Conservation (phyloP, 2,113 vertebrate species). For the Gopherus flavomarginatus region DNA sequence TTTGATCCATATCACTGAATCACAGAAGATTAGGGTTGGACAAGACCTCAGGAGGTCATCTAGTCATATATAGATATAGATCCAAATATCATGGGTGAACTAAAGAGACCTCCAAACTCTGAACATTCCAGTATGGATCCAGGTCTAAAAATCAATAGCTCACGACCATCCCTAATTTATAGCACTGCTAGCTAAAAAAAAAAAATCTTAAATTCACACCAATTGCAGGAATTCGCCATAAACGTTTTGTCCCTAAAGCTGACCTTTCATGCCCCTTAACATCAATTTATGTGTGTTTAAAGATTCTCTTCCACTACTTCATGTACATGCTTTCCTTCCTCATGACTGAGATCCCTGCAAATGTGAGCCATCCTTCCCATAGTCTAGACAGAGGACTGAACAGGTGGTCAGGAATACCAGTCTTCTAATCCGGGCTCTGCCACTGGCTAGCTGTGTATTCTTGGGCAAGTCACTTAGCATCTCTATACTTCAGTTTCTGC, state of each 20-base stretch:
- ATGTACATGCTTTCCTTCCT: not conserved
- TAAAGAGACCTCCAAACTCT: rapidly evolving
- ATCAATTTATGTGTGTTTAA: rapidly evolving
- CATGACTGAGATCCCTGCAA: not conserved
- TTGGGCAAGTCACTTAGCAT: not conserved
- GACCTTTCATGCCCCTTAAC: not conserved
- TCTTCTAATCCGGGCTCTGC: rapidly evolving
- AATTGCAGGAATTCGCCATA: not conserved
- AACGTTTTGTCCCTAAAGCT: not conserved
- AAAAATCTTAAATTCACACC: not conserved
- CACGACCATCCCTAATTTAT: not conserved
- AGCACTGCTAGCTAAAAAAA: not conserved
- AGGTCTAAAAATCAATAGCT: not conserved
- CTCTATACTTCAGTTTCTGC: not conserved
- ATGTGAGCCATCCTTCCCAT: rapidly evolving
- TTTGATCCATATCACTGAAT: not conserved
- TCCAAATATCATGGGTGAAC: not conserved
- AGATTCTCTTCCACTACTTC: not conserved
- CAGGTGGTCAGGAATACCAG: rapidly evolving
- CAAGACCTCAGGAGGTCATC: too few species aligned
- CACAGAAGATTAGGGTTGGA: too few species aligned
- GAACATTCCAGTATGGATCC: rapidly evolving
- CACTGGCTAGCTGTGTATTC: not conserved
- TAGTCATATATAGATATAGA: rapidly evolving
- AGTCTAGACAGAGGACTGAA: not conserved